These are phyloP conservation scores for Sarcoramphus papa DNA, from an alignment of 2,797 vertebrate species.

Conservation along the genomic window DNA sequence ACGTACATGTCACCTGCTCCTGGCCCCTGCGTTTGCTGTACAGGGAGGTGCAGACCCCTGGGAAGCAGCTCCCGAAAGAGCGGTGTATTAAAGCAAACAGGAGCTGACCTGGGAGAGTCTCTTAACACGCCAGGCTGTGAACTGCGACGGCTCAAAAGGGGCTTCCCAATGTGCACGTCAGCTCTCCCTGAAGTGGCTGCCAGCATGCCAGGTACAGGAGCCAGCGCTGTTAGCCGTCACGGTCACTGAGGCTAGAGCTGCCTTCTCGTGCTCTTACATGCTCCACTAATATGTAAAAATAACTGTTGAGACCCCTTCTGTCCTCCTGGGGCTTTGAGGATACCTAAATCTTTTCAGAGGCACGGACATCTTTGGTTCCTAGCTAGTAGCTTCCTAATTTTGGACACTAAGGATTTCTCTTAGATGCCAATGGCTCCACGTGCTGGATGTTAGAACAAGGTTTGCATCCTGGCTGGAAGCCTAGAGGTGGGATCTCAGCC, in stretches of 20 bases:
- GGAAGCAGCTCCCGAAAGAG: background rate
- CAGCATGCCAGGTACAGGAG: background rate
- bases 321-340: background rate
- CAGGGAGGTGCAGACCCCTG: background rate
- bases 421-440: accelerated
- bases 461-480: background rate
- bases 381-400: background rate
- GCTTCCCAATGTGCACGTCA: background rate
- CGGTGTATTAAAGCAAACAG: background rate
- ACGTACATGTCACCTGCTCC: accelerated
- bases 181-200: background rate
- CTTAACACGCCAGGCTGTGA: background rate
- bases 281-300: background rate
- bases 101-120: background rate
- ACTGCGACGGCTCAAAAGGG: background rate
- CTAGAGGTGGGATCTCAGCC: background rate
- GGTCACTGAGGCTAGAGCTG: background rate
- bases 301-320: background rate
- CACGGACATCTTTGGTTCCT: background rate
- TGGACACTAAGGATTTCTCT: background rate
- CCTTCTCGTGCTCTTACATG: background rate
- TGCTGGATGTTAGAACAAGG: background rate
- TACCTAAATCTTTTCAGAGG: background rate
- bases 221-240: background rate
- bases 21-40: accelerated